Percentiles rank a stretch among this genome's conserved stretches.
Evolutionary conservation across 2,113 vertebrate species (phyloP).

Genomic region (Dasyprocta punctata): DNA sequence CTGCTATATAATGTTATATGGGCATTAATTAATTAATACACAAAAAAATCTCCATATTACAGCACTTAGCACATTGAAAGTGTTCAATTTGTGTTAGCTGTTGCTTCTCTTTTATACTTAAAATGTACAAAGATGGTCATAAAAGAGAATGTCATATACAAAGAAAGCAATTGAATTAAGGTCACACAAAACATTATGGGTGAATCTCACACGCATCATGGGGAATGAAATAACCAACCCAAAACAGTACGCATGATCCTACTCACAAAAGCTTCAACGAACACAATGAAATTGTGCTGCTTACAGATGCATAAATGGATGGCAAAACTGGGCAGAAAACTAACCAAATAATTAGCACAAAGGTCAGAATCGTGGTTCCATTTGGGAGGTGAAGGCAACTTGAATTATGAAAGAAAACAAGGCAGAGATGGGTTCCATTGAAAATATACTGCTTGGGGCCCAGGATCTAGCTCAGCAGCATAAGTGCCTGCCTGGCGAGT

Average conservation of each 20-base stretch:
- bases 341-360: neutral
- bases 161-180: conserved; percentile 8
- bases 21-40: neutral
- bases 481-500: too few species aligned
- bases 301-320: neutral
- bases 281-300: neutral
- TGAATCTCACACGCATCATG: neutral
- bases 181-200: neutral
- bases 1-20: neutral
- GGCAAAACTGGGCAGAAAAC: neutral
- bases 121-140: neutral
- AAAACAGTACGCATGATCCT: neutral
- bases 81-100: neutral
- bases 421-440: rapidly evolving
- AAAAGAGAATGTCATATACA: neutral
- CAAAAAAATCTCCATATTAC: neutral
- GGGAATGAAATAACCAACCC: neutral
- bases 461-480: too few species aligned
- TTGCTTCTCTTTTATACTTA: neutral
- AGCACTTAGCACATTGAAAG: neutral
- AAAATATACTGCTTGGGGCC: neutral
- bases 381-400: neutral
- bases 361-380: neutral
- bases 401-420: neutral
- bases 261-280: neutral